Evolutionary conservation across 2,113 vertebrate genomes (phyloP), one percentile per base, ranked within the genome.

Genomic region (Actinemys pallida): DNA sequence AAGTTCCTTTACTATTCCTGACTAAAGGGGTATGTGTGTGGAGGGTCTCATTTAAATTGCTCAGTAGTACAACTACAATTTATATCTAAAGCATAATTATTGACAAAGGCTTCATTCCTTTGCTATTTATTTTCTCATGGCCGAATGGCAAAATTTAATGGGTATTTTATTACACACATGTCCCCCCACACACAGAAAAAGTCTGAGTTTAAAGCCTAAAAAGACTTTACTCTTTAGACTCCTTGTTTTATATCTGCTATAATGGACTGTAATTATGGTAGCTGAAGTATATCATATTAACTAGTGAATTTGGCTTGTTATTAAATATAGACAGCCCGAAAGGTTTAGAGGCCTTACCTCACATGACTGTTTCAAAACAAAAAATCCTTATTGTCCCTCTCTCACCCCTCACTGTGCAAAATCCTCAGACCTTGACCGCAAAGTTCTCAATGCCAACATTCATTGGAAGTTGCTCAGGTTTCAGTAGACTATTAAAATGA

Each of bases 401-500:
- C 90, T 88, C 35, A 11, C 53, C 10, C 81, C 53, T 54, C n/a
- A n/a, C 53, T 8, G 0, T 16, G 47, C 14, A 89, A 76, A 95
- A 16, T 31, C 78, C 62, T 84, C 52, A 81, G 76, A 90, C n/a
- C 92, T 84, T 91, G 65, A 95, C 20, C 54, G 76, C 52, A 93
- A 86, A 31, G 31, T 13, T 89, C 90, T 95, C 45, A 91, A 72
- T 91, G 90, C 13, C 42, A 94, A 39, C 39, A 84, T 94, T 98
- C 86, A 57, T 83, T 83, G 91, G 49, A 89, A 95, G 12, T 88
- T 52, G 35, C 14, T 47, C 53, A 87, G 72, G 69, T 93, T 93
- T 69, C 95, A 96, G 84, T 22, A 94, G 57, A 45, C 86, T 94
- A 87, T 89, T 95, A 76, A 96, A 97, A 90, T 92, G 9, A 94